Percentiles rank a stretch among this genome's conserved stretches.
phyloP scores from a whole-genome alignment of 2,888 invertebrate genomes.

The Thera britannica region DNA sequence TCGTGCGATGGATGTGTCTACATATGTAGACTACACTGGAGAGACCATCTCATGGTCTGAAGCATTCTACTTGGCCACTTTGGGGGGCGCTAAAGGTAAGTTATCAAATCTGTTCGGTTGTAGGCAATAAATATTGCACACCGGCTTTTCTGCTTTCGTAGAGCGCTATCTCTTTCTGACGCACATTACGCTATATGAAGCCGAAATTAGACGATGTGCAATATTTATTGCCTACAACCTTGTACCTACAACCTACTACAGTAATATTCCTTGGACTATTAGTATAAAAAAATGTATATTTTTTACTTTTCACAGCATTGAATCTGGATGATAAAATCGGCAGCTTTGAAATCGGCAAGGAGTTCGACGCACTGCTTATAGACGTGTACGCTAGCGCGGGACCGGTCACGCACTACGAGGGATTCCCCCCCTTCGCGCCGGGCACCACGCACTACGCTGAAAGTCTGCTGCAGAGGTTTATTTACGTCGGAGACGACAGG shows the following conservation, averaged over 20 bases:
- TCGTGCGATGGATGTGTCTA: conserved; percentile 89
- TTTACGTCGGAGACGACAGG: conserved; percentile 92
- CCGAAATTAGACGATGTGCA: no score
- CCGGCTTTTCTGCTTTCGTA: no score
- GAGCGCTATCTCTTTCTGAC: no score
- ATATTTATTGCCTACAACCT: no score
- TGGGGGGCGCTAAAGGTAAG: conserved; percentile 91
- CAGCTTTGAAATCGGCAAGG: conserved; percentile 91
- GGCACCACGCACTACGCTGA: conserved; percentile 72
- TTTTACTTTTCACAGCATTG: conserved; percentile 84
- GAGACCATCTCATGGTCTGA: conserved; percentile 84
- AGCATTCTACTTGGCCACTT: conserved; percentile 92
- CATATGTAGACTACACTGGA: conserved; percentile 79
- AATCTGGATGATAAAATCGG: conserved; percentile 90
- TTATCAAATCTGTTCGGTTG: no score
- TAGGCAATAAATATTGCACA: no score
- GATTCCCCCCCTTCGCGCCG: conserved; percentile 43
- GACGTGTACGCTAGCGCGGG: conserved; percentile 84
- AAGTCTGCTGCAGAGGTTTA: conserved; percentile 89
- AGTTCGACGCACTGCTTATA: conserved; percentile 94
- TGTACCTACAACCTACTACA: no score
- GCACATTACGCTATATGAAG: no score
- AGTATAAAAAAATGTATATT: no score
- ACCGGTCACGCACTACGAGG: conserved; percentile 79
- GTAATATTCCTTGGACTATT: no score